Percentiles rank a stretch among this genome's conserved stretches.
Evolutionary conservation across 2,113 vertebrate genomes (phyloP).

Genomic region (Tamias sibiricus): DNA sequence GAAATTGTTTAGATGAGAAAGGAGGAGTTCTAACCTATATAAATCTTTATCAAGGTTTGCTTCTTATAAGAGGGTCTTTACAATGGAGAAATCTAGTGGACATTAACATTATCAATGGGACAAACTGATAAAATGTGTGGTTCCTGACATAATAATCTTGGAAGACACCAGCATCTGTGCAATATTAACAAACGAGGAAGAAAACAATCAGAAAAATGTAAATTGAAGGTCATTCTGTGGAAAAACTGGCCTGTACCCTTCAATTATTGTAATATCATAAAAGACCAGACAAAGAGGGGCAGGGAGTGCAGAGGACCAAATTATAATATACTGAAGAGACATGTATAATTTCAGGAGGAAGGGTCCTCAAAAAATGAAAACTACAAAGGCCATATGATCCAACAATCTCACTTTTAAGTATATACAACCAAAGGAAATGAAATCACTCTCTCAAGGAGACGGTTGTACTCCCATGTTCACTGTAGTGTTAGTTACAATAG

Average conservation of each 20-base stretch:
- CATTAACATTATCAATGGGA: background rate
- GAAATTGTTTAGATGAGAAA: background rate
- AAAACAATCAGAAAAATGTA: conserved; percentile 9
- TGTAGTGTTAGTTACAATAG: background rate
- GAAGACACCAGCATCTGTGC: background rate
- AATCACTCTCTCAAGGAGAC: background rate
- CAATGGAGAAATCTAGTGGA: background rate
- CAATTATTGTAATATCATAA: background rate
- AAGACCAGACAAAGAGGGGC: background rate
- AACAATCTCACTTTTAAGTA: background rate
- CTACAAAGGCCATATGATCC: background rate
- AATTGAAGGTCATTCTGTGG: background rate
- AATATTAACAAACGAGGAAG: background rate
- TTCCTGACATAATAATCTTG: background rate
- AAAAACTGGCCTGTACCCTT: background rate
- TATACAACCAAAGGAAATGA: background rate
- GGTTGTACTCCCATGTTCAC: background rate
- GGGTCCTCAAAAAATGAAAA: background rate
- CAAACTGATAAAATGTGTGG: background rate
- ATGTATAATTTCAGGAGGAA: background rate
- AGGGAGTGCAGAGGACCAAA: background rate
- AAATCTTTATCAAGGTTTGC: background rate
- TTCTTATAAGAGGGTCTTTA: background rate
- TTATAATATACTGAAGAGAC: background rate
- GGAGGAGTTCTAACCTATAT: background rate